A percentile compares a stretch with the other conserved stretches of the same genome.
Evolutionary conservation across 2,797 vertebrate species (phyloP).

Genomic region (Sardinella longiceps): DNA sequence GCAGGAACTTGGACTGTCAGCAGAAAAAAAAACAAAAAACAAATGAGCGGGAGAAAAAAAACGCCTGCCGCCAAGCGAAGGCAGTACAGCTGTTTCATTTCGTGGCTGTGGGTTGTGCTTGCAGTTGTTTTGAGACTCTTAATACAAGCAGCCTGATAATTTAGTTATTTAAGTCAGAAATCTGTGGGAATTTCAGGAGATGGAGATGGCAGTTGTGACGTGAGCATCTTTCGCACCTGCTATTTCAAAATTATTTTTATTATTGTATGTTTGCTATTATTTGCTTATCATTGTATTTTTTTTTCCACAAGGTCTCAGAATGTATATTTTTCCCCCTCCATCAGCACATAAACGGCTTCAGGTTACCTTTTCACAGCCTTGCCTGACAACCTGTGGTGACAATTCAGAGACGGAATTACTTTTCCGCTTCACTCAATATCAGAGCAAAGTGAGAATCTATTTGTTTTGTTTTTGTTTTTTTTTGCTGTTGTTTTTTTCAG

Average conservation of each 20-base stretch:
- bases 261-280: constrained; percentile 28
- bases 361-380: constrained; percentile 43
- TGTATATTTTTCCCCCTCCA: constrained; percentile 29
- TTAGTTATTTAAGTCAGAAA: constrained; percentile 73
- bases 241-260: constrained; percentile 40
- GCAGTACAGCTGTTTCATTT: constrained; percentile 59
- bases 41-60: not conserved
- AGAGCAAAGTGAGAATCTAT: constrained; percentile 36
- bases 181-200: constrained; percentile 60
- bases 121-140: constrained; percentile 55
- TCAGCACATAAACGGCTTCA: constrained; percentile 42
- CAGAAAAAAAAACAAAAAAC: constrained; percentile 66
- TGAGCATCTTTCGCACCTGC: constrained; percentile 27
- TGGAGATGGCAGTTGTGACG: constrained; percentile 6
- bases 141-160: constrained; percentile 76
- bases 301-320: not conserved
- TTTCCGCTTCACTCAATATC: constrained; percentile 45
- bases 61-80: constrained; percentile 53
- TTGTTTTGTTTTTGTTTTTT: constrained; percentile 47
- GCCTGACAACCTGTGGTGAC: constrained; percentile 44
- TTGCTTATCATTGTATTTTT: constrained; percentile 35
- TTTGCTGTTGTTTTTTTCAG: not conserved
- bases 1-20: constrained; percentile 77
- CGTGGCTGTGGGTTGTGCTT: constrained; percentile 58
- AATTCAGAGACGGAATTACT: constrained; percentile 47